These are phyloP conservation scores for Armadillidium nasatum DNA, from an alignment of 1,140 invertebrate genomes.

Conservation along the genomic window DNA sequence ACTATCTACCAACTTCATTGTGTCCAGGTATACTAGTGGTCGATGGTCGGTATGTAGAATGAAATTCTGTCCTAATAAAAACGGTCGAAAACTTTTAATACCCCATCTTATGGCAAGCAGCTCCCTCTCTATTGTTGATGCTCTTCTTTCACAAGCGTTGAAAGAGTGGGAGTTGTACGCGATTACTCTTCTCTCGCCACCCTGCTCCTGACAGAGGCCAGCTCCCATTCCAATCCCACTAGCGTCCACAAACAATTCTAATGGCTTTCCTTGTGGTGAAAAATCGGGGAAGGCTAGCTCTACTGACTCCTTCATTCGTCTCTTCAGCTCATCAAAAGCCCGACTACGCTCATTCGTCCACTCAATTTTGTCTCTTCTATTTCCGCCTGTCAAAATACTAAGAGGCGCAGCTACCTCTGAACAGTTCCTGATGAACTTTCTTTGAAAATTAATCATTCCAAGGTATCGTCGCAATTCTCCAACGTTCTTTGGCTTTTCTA, in stretches of 20 bases:
- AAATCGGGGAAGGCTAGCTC: conserved; percentile 4
- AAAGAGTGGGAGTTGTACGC: conserved; percentile 11
- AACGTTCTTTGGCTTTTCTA: background rate
- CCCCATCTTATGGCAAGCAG: conserved; percentile 7
- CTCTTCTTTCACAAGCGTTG: background rate
- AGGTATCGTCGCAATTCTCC: no score
- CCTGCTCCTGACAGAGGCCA: background rate
- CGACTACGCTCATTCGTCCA: no score
- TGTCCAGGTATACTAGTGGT: background rate
- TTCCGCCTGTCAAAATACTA: background rate
- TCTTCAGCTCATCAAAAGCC: background rate
- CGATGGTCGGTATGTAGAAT: conserved; percentile 2
- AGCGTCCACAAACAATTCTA: conserved; percentile 6
- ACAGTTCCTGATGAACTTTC: background rate
- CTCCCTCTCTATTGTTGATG: background rate
- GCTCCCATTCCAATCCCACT: background rate
- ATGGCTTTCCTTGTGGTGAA: background rate
- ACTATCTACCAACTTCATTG: background rate
- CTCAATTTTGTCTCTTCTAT: no score
- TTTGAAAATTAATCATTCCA: no score
- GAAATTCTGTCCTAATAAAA: background rate
- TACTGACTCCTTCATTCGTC: background rate
- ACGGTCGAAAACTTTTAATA: conserved; percentile 12
- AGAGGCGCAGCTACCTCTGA: background rate
- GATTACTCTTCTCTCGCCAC: conserved; percentile 6